A percentile compares a stretch with the other conserved stretches of the same genome.
phyloP scores from a whole-genome alignment of 2,888 invertebrate genomes.

The Achlya flavicornis region DNA sequence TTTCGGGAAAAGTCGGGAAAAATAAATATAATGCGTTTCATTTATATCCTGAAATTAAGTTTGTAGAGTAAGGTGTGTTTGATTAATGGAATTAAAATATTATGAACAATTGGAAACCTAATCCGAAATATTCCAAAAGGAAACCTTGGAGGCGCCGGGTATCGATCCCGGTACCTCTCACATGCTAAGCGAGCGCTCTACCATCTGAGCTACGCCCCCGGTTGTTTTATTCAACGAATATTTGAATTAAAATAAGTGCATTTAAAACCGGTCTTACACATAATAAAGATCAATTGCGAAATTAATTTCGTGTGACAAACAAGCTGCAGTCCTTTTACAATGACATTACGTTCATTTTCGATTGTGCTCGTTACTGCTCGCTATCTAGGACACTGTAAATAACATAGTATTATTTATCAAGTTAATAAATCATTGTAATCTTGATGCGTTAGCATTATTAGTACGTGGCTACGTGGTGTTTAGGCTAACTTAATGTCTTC shows the following conservation, averaged over 20 bases:
- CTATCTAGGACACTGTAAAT: background rate
- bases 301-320: background rate
- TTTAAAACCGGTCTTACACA: background rate
- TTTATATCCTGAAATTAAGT: too few species aligned
- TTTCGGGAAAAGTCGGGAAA: too few species aligned
- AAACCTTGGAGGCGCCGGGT: slow-evolving; percentile 66
- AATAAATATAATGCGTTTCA: too few species aligned
- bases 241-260: background rate
- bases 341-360: background rate
- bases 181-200: slow-evolving; percentile 80
- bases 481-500: background rate
- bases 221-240: slow-evolving; percentile 14
- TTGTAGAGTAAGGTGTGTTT: too few species aligned
- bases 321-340: background rate
- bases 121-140: background rate
- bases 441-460: background rate
- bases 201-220: slow-evolving; percentile 77
- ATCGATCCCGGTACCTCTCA: slow-evolving; percentile 80
- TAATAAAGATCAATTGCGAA: slow-evolving; percentile 4
- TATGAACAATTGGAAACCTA: background rate
- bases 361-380: background rate
- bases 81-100: too few species aligned
- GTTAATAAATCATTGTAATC: background rate
- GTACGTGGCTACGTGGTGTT: background rate
- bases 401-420: background rate